These are phyloP conservation scores for Microchirus variegatus DNA, from an alignment of 2,797 vertebrate species.

Conservation along the genomic window DNA sequence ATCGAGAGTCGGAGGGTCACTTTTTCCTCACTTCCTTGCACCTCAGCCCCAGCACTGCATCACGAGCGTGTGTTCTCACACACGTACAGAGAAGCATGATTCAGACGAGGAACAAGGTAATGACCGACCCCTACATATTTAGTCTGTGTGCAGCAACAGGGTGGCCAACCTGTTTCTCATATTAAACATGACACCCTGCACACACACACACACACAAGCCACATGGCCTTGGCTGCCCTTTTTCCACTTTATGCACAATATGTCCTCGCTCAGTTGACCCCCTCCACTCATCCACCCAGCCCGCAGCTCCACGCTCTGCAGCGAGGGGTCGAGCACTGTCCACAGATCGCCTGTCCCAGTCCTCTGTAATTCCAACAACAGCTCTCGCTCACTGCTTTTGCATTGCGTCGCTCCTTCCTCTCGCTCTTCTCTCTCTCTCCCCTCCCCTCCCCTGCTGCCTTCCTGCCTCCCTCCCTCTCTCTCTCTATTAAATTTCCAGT, in stretches of 20 bases:
- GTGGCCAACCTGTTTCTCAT: slow-evolving; percentile 45
- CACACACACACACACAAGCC: not conserved
- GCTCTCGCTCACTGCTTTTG: slow-evolving; percentile 60
- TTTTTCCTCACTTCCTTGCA: slow-evolving; percentile 51
- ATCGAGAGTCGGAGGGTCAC: slow-evolving; percentile 63
- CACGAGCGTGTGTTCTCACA: slow-evolving; percentile 38
- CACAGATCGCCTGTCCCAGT: slow-evolving; percentile 44
- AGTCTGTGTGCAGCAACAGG: slow-evolving; percentile 51
- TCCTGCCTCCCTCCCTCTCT: slow-evolving; percentile 48
- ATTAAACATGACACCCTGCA: slow-evolving; percentile 20
- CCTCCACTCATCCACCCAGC: not conserved
- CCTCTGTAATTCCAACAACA: slow-evolving; percentile 72
- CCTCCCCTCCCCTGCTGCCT: slow-evolving; percentile 39
- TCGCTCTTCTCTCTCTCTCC: slow-evolving; percentile 8
- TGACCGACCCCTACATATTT: slow-evolving; percentile 36
- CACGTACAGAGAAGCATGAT: slow-evolving; percentile 6
- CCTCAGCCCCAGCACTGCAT: slow-evolving; percentile 43
- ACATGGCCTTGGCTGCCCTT: slow-evolving; percentile 40
- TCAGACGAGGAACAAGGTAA: slow-evolving; percentile 9
- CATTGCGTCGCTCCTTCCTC: slow-evolving; percentile 61
- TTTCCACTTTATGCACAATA: slow-evolving; percentile 55
- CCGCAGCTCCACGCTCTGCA: slow-evolving; percentile 38
- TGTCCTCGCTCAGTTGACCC: slow-evolving; percentile 47
- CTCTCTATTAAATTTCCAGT: slow-evolving; percentile 86
- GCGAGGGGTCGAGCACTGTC: slow-evolving; percentile 51